Evolutionary conservation across 1,140 invertebrate species (phyloP).

Genomic region (Bilobella aurantiaca): DNA sequence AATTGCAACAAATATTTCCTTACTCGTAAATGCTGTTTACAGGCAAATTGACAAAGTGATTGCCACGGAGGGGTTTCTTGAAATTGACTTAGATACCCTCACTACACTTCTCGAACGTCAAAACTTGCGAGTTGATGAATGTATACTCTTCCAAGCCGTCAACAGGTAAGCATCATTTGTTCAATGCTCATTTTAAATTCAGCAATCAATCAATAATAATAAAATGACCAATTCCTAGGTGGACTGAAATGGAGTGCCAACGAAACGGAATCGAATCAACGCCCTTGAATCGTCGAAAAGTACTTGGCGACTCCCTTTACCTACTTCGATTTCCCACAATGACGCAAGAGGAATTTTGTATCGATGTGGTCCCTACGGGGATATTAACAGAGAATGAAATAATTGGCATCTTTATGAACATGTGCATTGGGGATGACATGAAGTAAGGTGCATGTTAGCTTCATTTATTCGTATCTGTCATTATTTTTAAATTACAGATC

Average conservation of each 20-base stretch:
- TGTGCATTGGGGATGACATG: constrained; percentile 49
- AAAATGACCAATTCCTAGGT: constrained; percentile 43
- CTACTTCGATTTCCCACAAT: constrained; percentile 76
- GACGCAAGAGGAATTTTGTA: constrained; percentile 78
- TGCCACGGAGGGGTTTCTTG: constrained; percentile 72
- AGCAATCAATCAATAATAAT: no score
- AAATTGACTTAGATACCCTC: constrained; percentile 74
- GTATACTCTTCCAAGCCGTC: constrained; percentile 62
- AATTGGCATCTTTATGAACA: constrained; percentile 71
- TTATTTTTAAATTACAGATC: no score
- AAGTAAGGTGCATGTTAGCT: constrained; percentile 57
- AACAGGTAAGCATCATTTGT: constrained; percentile 36
- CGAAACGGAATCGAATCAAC: constrained; percentile 53
- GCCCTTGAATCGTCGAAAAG: constrained; percentile 57
- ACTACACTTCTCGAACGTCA: constrained; percentile 70
- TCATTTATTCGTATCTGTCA: no score
- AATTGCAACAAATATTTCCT: not conserved
- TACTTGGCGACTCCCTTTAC: constrained; percentile 58
- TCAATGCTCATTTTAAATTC: no score
- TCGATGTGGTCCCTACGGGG: constrained; percentile 63
- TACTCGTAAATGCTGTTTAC: not conserved
- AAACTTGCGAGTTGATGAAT: constrained; percentile 68
- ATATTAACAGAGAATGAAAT: constrained; percentile 64
- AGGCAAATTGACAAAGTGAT: constrained; percentile 40
- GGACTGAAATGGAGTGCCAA: constrained; percentile 70